Evolutionary conservation across 2,888 invertebrate genomes (phyloP).

Genomic region (Spodoptera littoralis): DNA sequence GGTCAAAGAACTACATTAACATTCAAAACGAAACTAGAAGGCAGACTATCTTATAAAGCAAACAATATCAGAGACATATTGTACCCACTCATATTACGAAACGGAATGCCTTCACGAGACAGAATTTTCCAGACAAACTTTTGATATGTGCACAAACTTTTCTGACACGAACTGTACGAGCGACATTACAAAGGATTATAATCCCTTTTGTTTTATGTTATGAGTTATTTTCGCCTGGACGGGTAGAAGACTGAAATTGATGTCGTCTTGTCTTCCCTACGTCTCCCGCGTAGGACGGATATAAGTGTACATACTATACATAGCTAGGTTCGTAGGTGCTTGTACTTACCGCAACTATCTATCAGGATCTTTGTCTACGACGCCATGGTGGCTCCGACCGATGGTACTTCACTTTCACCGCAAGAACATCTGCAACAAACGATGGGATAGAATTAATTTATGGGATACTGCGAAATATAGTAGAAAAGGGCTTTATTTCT

Average conservation of each 20-base stretch:
- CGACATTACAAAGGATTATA: conserved; percentile 1
- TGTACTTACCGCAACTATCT: conserved; percentile 65
- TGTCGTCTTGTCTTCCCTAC: conserved; percentile 30
- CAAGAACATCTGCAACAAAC: conserved; percentile 76
- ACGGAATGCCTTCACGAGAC: conserved; percentile 31
- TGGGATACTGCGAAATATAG: conserved; percentile 5
- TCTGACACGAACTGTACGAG: conserved; percentile 13
- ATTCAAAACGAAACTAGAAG: conserved; percentile 12
- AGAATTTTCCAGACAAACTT: conserved; percentile 43
- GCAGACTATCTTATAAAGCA: conserved; percentile 10
- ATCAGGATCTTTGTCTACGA: conserved; percentile 65
- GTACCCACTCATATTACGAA: conserved; percentile 17
- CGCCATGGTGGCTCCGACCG: conserved; percentile 66
- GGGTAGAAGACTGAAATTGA: conserved; percentile 19
- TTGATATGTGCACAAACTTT: conserved; percentile 43
- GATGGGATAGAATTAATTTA: conserved; percentile 35
- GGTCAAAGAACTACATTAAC: conserved; percentile 11
- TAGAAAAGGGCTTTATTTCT: not conserved
- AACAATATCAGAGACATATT: conserved; percentile 25
- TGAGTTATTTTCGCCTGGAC: conserved; percentile 14
- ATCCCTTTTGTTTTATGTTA: not conserved
- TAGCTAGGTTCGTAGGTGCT: conserved; percentile 7
- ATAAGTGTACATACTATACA: conserved; percentile 6
- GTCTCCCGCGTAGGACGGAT: conserved; percentile 36
- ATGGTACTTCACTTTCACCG: conserved; percentile 72